Evolutionary conservation across 2,888 invertebrate genomes (phyloP).

Genomic region (Podotricha telesiphe): DNA sequence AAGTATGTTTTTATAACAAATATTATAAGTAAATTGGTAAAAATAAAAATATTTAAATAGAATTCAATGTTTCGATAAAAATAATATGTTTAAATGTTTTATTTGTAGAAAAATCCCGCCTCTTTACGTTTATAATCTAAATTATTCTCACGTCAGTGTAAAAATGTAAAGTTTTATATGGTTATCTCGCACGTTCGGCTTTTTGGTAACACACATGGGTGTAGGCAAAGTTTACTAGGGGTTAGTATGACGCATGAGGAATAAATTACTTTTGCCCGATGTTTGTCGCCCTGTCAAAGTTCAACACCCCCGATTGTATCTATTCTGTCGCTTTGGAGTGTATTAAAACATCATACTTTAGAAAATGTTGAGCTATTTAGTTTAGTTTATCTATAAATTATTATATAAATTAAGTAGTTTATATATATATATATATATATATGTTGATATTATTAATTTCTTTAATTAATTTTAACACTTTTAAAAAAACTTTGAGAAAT

Average conservation of each 20-base stretch:
- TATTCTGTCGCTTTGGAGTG: slow-evolving; percentile 29
- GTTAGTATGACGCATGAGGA: slow-evolving; percentile 61
- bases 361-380: neutral
- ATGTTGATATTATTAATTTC: neutral
- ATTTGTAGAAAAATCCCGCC: neutral
- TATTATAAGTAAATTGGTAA: too few relatives aligned
- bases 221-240: slow-evolving; percentile 35
- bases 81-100: neutral
- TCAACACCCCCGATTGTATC: slow-evolving; percentile 46
- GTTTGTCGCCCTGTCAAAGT: slow-evolving; percentile 52
- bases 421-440: too few relatives aligned
- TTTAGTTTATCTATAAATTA: too few relatives aligned
- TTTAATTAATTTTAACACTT: too few relatives aligned
- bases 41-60: too few relatives aligned
- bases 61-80: too few relatives aligned
- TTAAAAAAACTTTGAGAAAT: too few relatives aligned
- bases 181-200: slow-evolving; percentile 39
- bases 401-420: too few relatives aligned
- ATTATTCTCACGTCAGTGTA: slow-evolving; percentile 18
- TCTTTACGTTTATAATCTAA: slow-evolving; percentile 7
- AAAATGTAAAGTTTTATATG: slow-evolving; percentile 28
- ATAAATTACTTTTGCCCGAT: slow-evolving; percentile 64
- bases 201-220: slow-evolving; percentile 36
- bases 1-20: too few relatives aligned
- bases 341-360: slow-evolving; percentile 11